Evolutionary conservation across 2,888 invertebrate genomes (phyloP).

Genomic region (Catocala sponsa): DNA sequence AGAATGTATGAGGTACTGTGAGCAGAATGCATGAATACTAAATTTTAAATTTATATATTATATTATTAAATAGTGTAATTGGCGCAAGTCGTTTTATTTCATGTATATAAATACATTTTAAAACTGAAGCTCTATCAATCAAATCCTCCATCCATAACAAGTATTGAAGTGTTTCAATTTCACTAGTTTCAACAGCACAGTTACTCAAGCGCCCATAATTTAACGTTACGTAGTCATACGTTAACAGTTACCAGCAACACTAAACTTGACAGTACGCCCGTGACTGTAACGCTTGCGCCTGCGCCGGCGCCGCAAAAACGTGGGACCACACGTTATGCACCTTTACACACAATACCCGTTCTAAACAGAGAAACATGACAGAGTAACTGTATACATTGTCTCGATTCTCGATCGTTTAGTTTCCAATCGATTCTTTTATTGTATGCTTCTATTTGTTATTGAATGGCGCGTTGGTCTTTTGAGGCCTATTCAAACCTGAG

Average conservation of each 20-base stretch:
- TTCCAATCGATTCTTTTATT: neutral
- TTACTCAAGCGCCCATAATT: conserved; percentile 18
- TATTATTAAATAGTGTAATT: too few relatives aligned
- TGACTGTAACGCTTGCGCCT: conserved; percentile 26
- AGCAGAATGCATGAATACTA: too few relatives aligned
- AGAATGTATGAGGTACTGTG: too few relatives aligned
- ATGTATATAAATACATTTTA: too few relatives aligned
- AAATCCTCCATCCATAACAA: conserved; percentile 13
- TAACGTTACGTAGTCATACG: conserved; percentile 3
- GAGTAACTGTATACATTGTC: conserved; percentile 22
- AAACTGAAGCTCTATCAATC: neutral
- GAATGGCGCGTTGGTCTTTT: too few relatives aligned
- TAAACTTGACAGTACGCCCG: conserved; percentile 35
- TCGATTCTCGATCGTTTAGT: conserved; percentile 3
- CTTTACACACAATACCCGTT: conserved; percentile 20
- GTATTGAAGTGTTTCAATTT: conserved; percentile 19
- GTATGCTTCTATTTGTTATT: too few relatives aligned
- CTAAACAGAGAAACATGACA: conserved; percentile 24
- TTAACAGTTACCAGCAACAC: conserved; percentile 14
- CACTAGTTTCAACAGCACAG: conserved; percentile 15
- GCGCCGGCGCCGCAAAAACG: conserved; percentile 27
- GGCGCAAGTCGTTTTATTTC: too few relatives aligned
- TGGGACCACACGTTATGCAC: conserved; percentile 30
- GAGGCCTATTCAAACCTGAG: too few relatives aligned
- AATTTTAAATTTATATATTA: too few relatives aligned